phyloP scores from a whole-genome alignment of 2,888 invertebrate genomes.

The Zaprionus obscuricornis region DNA sequence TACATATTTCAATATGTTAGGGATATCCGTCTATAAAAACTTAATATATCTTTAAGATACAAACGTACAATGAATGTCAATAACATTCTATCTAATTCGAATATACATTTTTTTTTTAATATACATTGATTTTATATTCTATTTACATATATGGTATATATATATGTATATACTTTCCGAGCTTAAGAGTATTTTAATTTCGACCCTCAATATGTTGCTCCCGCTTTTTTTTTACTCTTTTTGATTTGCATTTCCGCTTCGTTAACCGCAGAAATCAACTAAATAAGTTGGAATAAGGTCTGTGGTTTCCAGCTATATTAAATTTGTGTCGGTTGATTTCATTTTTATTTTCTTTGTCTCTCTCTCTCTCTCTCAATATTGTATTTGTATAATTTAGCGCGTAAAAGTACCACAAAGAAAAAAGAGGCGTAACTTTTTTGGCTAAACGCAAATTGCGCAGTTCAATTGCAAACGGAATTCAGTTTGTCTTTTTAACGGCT shows the following conservation, averaged over 20 bases:
- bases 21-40: too few species aligned
- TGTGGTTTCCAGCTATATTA: constrained; percentile 9
- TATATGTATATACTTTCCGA: too few species aligned
- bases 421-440: constrained; percentile 41
- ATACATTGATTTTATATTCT: neutral
- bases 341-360: constrained; percentile 32
- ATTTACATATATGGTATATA: too few species aligned
- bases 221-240: too few species aligned
- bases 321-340: constrained; percentile 2
- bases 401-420: constrained; percentile 26
- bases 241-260: constrained; percentile 69
- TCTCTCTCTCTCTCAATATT: too few species aligned
- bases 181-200: too few species aligned
- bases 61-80: too few species aligned
- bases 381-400: constrained; percentile 46
- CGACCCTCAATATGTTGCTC: too few species aligned
- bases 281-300: constrained; percentile 19
- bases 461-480: neutral
- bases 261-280: constrained; percentile 47
- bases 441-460: constrained; percentile 42
- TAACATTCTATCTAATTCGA: too few species aligned
- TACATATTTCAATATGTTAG: too few species aligned
- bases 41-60: too few species aligned
- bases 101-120: too few species aligned
- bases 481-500: constrained; percentile 36